phyloP scores from a whole-genome alignment of 2,888 invertebrate species.

The Alviniconcha strummeri region DNA sequence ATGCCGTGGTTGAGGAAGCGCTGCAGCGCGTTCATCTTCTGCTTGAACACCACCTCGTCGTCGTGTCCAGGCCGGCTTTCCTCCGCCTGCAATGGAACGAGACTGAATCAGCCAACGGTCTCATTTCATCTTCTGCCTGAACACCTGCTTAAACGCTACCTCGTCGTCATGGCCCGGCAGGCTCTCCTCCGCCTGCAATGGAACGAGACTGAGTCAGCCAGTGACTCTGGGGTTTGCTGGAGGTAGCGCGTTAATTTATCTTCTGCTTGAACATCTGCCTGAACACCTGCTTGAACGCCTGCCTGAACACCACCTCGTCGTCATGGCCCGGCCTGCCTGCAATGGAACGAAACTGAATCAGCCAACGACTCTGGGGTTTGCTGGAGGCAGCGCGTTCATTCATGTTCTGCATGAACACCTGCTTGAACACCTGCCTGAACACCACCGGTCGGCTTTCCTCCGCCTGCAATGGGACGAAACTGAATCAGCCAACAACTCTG shows the following conservation, averaged over 20 bases:
- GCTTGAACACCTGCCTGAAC: slow-evolving; percentile 17
- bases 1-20: slow-evolving; percentile 38
- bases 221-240: too few species aligned
- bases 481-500: too few species aligned
- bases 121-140: slow-evolving; percentile 30
- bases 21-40: slow-evolving; percentile 32
- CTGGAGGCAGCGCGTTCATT: slow-evolving; percentile 22
- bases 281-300: too few species aligned
- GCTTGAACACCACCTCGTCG: slow-evolving; percentile 30
- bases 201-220: too few species aligned
- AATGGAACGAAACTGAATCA: not conserved
- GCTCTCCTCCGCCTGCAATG: slow-evolving; percentile 16
- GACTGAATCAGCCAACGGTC: not conserved
- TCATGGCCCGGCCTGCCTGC: not conserved
- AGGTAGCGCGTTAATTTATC: slow-evolving; percentile 28
- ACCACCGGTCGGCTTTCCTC: not conserved
- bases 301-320: slow-evolving; percentile 13
- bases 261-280: not conserved
- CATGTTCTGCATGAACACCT: slow-evolving; percentile 27
- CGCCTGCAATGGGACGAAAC: not conserved
- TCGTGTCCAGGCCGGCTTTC: not conserved
- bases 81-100: not conserved
- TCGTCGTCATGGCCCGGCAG: slow-evolving; percentile 24
- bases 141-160: slow-evolving; percentile 19
- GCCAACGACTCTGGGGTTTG: not conserved